These are phyloP conservation scores for Phalacrocorax pelagicus DNA, from an alignment of 2,113 vertebrate genomes.

Conservation along the genomic window DNA sequence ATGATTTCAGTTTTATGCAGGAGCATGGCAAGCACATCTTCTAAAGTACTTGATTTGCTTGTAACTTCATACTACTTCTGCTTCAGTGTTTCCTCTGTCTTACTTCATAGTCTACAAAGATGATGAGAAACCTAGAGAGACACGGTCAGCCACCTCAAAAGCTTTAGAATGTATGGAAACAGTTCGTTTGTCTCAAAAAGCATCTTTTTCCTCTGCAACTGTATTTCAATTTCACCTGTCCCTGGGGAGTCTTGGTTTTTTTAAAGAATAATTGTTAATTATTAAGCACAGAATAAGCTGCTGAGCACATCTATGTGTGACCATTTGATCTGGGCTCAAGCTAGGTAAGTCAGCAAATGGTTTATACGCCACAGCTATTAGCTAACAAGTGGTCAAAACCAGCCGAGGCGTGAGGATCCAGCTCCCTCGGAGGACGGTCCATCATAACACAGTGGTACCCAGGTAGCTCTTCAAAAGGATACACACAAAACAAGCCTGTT, in stretches of 20 bases:
- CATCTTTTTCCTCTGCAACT: background rate
- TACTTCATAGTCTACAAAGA: background rate
- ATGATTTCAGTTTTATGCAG: background rate
- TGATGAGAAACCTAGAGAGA: background rate
- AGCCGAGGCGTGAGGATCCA: background rate
- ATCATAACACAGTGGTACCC: background rate
- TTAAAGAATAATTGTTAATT: background rate
- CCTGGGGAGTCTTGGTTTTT: background rate
- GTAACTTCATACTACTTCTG: background rate
- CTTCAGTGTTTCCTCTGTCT: background rate
- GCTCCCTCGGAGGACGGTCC: background rate
- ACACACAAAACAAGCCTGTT: background rate
- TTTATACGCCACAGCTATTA: background rate
- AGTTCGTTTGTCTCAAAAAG: background rate
- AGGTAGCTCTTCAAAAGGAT: background rate
- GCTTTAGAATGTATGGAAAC: background rate
- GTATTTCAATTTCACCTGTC: background rate
- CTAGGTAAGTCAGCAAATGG: background rate
- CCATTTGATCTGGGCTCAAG: background rate
- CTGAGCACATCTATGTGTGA: background rate
- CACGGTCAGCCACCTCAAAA: background rate
- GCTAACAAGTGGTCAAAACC: background rate
- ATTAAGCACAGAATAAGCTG: background rate
- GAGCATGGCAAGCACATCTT: accelerated
- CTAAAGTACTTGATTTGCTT: background rate